Evolutionary conservation across 2,113 vertebrate species (phyloP).

Genomic region (Echinops telfairi): DNA sequence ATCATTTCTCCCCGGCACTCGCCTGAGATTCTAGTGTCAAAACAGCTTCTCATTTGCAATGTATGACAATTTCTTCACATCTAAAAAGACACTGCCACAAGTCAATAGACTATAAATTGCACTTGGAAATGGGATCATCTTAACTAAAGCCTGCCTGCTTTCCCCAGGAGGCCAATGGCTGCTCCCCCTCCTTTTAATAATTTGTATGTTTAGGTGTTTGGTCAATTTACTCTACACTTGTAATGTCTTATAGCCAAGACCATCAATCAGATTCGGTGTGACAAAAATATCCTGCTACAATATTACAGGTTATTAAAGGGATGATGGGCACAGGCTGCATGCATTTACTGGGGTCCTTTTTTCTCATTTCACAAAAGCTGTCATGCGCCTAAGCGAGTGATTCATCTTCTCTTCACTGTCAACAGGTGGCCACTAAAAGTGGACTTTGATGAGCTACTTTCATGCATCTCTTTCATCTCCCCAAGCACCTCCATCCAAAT

Average conservation of each 20-base stretch:
- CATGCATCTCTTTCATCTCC: slow-evolving; percentile 77
- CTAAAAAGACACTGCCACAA: slow-evolving; percentile 94
- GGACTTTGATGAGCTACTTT: slow-evolving; percentile 87
- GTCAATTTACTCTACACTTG: slow-evolving; percentile 92
- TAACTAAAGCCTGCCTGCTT: slow-evolving; percentile 93
- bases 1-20: slow-evolving; percentile 91
- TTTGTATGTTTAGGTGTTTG: slow-evolving; percentile 98
- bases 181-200: slow-evolving; percentile 96
- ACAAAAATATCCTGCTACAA: slow-evolving; percentile 91
- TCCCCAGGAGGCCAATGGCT: slow-evolving; percentile 86
- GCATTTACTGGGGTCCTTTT: slow-evolving; percentile 88
- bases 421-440: slow-evolving; percentile 89
- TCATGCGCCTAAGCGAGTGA: slow-evolving; percentile 89
- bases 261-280: slow-evolving; percentile 93
- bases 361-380: slow-evolving; percentile 91
- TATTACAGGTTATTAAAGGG: slow-evolving; percentile 96
- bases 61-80: slow-evolving; percentile 98
- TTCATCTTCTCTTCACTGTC: slow-evolving; percentile 89
- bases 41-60: slow-evolving; percentile 97
- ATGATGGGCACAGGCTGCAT: slow-evolving; percentile 87
- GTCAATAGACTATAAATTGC: slow-evolving; percentile 99
- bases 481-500: slow-evolving; percentile 40
- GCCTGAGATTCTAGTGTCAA: slow-evolving; percentile 90
- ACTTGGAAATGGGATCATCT: slow-evolving; percentile 93
- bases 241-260: slow-evolving; percentile 90